Base-by-base conservation (phyloP, 1,140 invertebrate species). In the Nephila pilipes region DNA sequence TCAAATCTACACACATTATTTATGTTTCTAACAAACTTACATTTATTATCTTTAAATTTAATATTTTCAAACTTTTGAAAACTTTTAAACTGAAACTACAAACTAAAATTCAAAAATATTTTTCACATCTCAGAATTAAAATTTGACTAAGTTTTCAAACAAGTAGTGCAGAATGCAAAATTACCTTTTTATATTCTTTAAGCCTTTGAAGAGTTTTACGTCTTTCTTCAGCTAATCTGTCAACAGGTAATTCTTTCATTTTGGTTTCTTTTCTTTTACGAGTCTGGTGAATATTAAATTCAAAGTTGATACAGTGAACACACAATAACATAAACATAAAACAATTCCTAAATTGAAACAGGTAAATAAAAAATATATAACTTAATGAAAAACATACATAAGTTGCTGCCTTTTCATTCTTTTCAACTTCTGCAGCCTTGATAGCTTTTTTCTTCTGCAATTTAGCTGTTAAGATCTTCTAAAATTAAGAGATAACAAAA, bases 121-220 rank as follows among this genome's bases (percentile, higher is more conserved):
- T 10, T 29, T n/a, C 25, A 65, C 12, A 29, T 12, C 4, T 58
- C 16, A 65, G 25, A 65, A 14, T 4, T 65, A 10, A n/a, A 65
- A 29, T n/a, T n/a, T 14, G 10, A n/a, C 12, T 25, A 29, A 63
- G 8, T 1, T 63, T 0, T 0, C n/a, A 25, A 1, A 29, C 16
- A 83, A 32, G 29, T 20, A 81, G n/a, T 12, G 12, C 36, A 4
- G 22, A 36, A 69, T 2, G 25, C 4, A 22, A 85, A 55, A 36
- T 58, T 69, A 90, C 85, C 25, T 90, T 90, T 90, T 69, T 90
- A 54, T 79, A 93, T 32, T 90, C 87, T 87, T 90, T 93, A 3
- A 94, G 65, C 80, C 93, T 83, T 57, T 94, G 87, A 20, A 94
- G 69, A 36, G 93, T 94, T 65, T 94, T 93, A 38, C 46, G 69